Evolutionary conservation across 53 echinoderm and acorn worm species (phyloP).

Genomic region (Mesocentrotus franciscanus): DNA sequence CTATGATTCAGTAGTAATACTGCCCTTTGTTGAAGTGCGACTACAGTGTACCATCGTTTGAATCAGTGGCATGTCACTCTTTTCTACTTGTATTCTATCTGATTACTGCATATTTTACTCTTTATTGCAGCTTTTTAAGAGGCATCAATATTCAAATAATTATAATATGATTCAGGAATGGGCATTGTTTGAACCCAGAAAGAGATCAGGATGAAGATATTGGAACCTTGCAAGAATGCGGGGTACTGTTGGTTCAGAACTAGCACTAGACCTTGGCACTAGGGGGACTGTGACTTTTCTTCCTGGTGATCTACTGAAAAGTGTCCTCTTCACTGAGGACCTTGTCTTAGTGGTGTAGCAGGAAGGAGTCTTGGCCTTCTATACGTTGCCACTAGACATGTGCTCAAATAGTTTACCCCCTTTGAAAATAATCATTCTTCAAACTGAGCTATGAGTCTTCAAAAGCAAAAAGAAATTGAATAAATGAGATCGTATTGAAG

Average conservation of each 20-base stretch:
- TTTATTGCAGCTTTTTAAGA: not conserved
- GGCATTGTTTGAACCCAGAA: not conserved
- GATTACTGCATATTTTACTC: not conserved
- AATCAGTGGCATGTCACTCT: not conserved
- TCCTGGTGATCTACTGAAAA: conserved; percentile 58
- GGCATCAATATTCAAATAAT: not conserved
- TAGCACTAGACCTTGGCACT: not conserved
- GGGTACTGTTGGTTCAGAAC: not conserved
- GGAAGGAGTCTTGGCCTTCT: not conserved
- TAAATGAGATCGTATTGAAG: not conserved
- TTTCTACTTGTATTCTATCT: not conserved
- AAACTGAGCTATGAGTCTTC: not conserved
- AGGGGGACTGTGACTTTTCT: not conserved
- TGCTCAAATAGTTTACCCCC: not conserved
- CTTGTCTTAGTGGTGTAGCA: conserved; percentile 63
- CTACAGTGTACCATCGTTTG: not conserved
- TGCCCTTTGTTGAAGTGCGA: not conserved
- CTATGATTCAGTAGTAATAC: not conserved
- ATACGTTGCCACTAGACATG: not conserved
- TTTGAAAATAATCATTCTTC: not conserved
- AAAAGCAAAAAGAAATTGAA: not conserved
- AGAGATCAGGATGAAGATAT: no score
- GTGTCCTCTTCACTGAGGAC: not conserved
- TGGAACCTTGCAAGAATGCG: not conserved
- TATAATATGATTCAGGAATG: not conserved